Base-by-base conservation (phyloP, 1,140 invertebrate species). In the Popillia japonica region DNA sequence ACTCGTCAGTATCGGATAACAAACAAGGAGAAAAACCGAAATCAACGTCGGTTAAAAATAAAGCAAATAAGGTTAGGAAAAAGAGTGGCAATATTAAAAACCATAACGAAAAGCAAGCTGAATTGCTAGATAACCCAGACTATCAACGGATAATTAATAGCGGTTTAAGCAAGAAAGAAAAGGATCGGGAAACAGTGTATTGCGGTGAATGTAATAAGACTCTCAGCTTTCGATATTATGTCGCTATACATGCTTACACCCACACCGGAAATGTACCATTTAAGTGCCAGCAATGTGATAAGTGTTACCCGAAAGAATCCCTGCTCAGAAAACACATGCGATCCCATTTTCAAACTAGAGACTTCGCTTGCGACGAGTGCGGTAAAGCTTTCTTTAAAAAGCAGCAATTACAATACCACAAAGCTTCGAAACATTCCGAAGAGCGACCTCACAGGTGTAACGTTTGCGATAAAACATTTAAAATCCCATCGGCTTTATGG, bases 241-340 rank as follows among this genome's bases (percentile, higher is more conserved):
- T 76, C 41, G 64, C 10, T 17, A 41, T 40, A 41, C 87, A 88
- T 77, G 81, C 83, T 44, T 81, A 85, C n/a, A 82, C 83, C 20
- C 87, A 87, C 78, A 86, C 85, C 0, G 86, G 86, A 6, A 84
- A 87, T 34, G 7, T 68, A 14, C 61, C 61, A 74, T 78, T 64
- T 61, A 27, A 23, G 48, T 80, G 79, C 77, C 75, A 80, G 4
- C 22, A 77, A 7, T 80, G 79, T 73, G n/a, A 61, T 75, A 77
- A 74, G 64, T 61, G 23, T 40, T 72, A 44, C 59, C 61, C 75
- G 10, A 68, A 68, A 20, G 9, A 11, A 68, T 22, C 61, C 9
- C 20, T 68, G 6, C 42, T 34, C 1, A 76, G 40, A 64, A 22
- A 68, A 68, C 61, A 68, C 9, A 14, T 68, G 14, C 20, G 20